Conservation (phyloP, 1,140 invertebrate genomes). For the Sinella curviseta region DNA sequence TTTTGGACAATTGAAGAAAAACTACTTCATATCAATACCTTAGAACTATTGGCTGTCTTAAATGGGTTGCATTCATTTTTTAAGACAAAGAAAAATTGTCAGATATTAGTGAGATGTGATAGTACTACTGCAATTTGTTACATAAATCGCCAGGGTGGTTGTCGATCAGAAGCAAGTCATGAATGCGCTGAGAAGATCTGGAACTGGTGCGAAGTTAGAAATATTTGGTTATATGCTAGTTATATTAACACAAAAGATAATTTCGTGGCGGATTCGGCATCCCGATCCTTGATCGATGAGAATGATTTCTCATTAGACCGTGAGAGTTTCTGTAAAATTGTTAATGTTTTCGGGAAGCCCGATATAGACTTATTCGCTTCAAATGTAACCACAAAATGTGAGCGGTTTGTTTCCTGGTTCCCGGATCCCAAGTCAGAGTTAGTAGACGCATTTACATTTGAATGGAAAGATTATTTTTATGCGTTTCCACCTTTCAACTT, state of each 20-base stretch:
- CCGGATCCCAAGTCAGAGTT: neutral
- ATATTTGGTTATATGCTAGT: neutral
- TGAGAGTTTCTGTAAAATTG: neutral
- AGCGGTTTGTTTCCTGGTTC: neutral
- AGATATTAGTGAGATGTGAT: slow-evolving; percentile 12
- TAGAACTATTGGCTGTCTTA: neutral
- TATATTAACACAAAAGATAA: slow-evolving; percentile 13
- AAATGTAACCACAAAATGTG: neutral
- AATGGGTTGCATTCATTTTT: neutral
- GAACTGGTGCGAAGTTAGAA: slow-evolving; percentile 4
- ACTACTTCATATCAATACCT: slow-evolving; percentile 5
- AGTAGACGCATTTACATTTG: slow-evolving; percentile 5
- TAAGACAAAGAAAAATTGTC: too few species aligned
- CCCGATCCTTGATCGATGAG: neutral
- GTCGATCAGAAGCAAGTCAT: neutral
- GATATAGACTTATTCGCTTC: neutral
- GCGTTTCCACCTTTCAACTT: slow-evolving; percentile 12
- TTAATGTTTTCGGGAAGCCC: neutral
- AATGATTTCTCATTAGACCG: slow-evolving; percentile 3
- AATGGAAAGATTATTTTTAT: slow-evolving; percentile 7
- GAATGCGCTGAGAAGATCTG: neutral
- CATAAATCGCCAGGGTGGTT: slow-evolving; percentile 8
- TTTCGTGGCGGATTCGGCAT: neutral
- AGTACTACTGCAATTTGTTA: slow-evolving; percentile 14
- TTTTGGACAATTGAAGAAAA: slow-evolving; percentile 15